Conservation (phyloP, 2,113 vertebrate genomes). For the Atrichornis clamosus region DNA sequence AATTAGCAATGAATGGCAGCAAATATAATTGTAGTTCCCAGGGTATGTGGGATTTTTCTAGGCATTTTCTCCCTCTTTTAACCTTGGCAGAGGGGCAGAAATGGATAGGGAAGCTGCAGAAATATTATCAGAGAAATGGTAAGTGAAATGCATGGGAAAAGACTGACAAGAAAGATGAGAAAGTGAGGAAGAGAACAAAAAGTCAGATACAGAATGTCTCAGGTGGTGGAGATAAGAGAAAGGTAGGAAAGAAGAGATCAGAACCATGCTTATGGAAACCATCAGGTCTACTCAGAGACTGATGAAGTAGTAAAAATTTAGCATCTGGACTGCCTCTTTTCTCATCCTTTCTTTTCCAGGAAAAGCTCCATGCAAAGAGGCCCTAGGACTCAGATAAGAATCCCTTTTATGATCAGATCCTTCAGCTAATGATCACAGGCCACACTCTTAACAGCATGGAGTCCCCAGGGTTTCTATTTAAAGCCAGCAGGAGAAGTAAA, state of each 20-base stretch:
- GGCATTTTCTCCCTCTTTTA: background rate
- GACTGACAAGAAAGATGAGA: background rate
- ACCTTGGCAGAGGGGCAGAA: background rate
- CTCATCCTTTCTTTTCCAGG: background rate
- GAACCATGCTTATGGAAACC: background rate
- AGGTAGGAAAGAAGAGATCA: background rate
- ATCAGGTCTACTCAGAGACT: background rate
- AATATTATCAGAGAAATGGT: background rate
- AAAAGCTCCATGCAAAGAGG: background rate
- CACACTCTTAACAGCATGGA: conserved; percentile 10
- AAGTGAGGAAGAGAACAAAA: background rate
- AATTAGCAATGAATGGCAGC: background rate
- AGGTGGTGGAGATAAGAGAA: background rate
- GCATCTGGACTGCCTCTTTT: background rate
- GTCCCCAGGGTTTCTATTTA: background rate
- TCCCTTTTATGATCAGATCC: background rate
- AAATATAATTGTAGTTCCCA: background rate
- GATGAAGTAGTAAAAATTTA: background rate
- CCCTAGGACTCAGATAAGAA: background rate
- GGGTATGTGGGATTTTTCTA: background rate
- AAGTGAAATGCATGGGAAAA: background rate
- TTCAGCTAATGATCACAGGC: conserved; percentile 14
- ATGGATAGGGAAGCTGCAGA: background rate
- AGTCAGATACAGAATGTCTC: background rate
- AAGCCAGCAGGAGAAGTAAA: conserved; percentile 29